Conservation (phyloP, 2,113 vertebrate genomes). For the Eonycteris spelaea region DNA sequence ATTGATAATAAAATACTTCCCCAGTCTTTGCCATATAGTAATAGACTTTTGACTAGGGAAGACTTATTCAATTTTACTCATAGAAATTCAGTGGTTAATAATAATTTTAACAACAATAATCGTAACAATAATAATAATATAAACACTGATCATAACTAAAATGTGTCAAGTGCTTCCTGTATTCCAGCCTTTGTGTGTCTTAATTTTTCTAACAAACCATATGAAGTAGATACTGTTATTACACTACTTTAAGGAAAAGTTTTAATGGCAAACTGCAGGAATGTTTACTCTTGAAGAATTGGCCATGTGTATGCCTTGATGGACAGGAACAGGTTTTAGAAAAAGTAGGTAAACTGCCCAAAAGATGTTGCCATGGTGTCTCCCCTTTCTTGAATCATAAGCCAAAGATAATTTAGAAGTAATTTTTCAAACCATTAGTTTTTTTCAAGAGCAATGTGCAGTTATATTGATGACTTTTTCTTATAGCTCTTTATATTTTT, state of each 20-base stretch:
- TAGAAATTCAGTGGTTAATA: not conserved
- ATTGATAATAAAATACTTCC: not conserved
- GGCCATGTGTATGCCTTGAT: not conserved
- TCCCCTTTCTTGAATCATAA: not conserved
- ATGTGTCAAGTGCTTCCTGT: not conserved
- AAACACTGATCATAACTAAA: not conserved
- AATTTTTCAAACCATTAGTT: not conserved
- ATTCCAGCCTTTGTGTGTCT: not conserved
- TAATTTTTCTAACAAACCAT: not conserved
- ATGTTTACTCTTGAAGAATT: not conserved
- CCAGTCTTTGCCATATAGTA: not conserved
- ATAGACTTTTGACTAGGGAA: not conserved
- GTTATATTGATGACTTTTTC: not conserved
- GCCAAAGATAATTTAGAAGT: not conserved
- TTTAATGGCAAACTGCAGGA: not conserved
- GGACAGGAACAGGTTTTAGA: not conserved
- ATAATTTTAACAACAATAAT: not conserved
- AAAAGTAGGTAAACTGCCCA: not conserved
- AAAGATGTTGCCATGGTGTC: not conserved
- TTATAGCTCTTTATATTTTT: not conserved
- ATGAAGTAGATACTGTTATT: not conserved
- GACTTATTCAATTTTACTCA: not conserved
- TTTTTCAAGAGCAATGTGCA: not conserved
- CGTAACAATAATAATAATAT: not conserved
- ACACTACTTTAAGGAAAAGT: not conserved